Percentiles rank a stretch among this genome's conserved stretches.
Conservation (phyloP, 2,113 vertebrate species). For the Pterocles burchelli region DNA sequence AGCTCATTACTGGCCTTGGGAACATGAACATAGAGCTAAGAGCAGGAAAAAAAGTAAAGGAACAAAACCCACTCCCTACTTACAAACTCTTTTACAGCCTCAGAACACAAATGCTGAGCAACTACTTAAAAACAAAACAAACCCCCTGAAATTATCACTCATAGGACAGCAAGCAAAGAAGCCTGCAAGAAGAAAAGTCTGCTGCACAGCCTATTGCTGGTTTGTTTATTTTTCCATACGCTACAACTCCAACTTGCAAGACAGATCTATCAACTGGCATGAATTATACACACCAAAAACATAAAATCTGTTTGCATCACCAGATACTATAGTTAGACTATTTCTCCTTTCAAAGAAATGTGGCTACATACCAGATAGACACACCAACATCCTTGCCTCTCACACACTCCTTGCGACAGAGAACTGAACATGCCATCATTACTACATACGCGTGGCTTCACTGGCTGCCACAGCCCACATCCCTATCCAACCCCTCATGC, state of each 20-base stretch:
- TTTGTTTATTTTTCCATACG: background rate
- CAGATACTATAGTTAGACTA: background rate
- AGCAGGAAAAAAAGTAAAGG: background rate
- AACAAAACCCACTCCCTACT: background rate
- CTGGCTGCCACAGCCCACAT: fast-evolving
- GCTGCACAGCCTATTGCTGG: background rate
- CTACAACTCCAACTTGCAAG: background rate
- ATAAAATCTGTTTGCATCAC: background rate
- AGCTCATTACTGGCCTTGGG: background rate
- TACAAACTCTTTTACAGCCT: background rate
- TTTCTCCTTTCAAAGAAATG: background rate
- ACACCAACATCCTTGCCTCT: background rate
- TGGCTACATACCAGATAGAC: background rate
- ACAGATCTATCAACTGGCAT: background rate
- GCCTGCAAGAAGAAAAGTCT: background rate
- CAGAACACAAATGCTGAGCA: background rate
- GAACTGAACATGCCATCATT: fast-evolving
- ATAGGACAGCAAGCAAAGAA: background rate
- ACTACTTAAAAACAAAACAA: background rate
- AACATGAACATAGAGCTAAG: background rate
- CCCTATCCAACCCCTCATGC: fast-evolving
- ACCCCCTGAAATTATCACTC: background rate
- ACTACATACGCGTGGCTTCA: fast-evolving
- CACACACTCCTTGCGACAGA: fast-evolving
- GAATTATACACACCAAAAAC: background rate